Conservation (phyloP, 1,140 invertebrate genomes). For the Argopecten irradians region DNA sequence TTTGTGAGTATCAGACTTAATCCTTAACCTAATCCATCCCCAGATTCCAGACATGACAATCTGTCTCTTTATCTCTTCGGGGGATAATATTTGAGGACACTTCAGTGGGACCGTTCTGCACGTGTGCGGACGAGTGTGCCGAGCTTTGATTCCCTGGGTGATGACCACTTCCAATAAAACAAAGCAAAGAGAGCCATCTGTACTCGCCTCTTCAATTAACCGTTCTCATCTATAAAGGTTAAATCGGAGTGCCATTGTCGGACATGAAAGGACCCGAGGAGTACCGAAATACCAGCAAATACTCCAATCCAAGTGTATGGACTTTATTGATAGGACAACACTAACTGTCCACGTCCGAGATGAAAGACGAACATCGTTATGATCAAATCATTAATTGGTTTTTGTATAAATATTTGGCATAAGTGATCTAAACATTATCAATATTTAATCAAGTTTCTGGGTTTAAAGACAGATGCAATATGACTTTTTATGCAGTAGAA, state of each 20-base stretch:
- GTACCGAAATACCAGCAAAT: conserved; percentile 9
- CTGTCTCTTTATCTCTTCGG: not conserved
- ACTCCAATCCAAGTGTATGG: not conserved
- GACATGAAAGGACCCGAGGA: not conserved
- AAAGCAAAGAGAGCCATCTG: conserved; percentile 8
- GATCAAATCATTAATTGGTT: not conserved
- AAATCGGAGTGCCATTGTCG: not conserved
- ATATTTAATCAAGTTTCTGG: not conserved
- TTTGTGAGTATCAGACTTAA: not conserved
- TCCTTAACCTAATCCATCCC: not conserved
- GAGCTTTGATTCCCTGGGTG: not conserved
- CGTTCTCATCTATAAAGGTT: not conserved
- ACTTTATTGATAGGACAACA: not conserved
- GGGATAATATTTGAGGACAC: conserved; percentile 21
- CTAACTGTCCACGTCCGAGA: not conserved
- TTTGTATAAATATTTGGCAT: conserved; percentile 12
- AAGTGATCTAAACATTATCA: not conserved
- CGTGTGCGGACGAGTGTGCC: not conserved
- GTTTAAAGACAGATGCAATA: not conserved
- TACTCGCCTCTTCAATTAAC: not conserved
- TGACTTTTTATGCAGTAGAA: not conserved
- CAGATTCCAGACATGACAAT: not conserved
- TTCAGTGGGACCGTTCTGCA: not conserved
- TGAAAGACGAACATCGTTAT: not conserved
- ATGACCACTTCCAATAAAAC: conserved; percentile 17